Base-by-base conservation (phyloP, 2,888 invertebrate species). In the Eumacrocentrus americanus region DNA sequence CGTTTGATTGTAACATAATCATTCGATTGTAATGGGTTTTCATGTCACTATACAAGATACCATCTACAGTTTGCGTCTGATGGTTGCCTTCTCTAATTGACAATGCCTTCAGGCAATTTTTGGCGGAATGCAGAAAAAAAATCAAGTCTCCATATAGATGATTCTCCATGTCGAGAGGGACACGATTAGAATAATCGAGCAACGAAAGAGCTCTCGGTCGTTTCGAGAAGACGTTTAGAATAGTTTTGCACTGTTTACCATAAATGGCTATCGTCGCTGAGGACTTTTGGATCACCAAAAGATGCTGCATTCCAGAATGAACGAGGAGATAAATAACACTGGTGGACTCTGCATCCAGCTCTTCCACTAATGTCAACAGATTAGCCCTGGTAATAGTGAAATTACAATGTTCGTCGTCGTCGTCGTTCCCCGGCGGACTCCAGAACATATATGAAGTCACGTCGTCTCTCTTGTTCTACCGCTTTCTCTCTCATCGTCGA, bases 301-400 rank as follows among this genome's bases (percentile, higher is more conserved):
- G n/a, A n/a, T n/a, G n/a, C n/a, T 23, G 20, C 42, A 73, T 66
- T 61, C 63, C 65, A 70, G 67, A 70, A 29, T 29, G 29, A 29
- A 29, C 29, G 29, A 74, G 54, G 76, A 79, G 29, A 29, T 29
- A 29, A 29, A 29, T 9, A 29, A 29, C 5, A 29, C 29, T 29
- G 9, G 76, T 29, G 9, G 29, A 6, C 29, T 29, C 29, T 29
- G 29, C 29, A 29, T 29, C 29, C 5, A 29, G 29, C 4, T 4
- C 29, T 9, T 4, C 5, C 70, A 71, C 75, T 79, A 80, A 80
- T 80, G 80, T 80, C 80, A 80, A 80, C 80, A 80, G 80, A 80
- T 80, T 80, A 79, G 75, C 73, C 69, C 5, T 14, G 51, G 76
- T 79, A 79, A 80, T 80, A 75, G 74, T 78, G 74, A 80, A 80